These are phyloP conservation scores for Lutjanus argentimaculatus DNA, from an alignment of 2,797 vertebrate species.

Conservation along the genomic window DNA sequence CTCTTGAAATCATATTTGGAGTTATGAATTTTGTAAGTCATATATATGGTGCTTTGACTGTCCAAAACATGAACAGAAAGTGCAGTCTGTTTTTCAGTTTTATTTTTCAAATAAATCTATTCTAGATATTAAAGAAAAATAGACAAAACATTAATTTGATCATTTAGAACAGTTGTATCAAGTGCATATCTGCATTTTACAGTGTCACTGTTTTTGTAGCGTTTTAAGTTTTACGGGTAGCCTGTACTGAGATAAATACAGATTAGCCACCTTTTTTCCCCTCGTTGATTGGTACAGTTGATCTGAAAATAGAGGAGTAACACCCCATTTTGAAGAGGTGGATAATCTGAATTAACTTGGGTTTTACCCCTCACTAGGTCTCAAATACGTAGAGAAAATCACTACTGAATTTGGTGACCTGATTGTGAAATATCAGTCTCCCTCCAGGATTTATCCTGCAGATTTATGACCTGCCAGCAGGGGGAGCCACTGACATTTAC, in stretches of 20 bases:
- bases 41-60: conserved; percentile 1
- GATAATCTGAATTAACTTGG: too few species aligned
- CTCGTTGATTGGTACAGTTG: too few species aligned
- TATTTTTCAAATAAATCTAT: background rate
- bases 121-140: too few species aligned
- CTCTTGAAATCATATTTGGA: conserved; percentile 34
- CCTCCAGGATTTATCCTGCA: background rate
- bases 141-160: background rate
- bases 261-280: background rate
- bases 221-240: background rate
- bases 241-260: background rate
- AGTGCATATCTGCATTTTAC: background rate
- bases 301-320: too few species aligned
- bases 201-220: too few species aligned
- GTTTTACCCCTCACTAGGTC: too few species aligned
- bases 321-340: too few species aligned
- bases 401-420: background rate
- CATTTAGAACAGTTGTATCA: background rate
- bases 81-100: background rate
- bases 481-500: conserved; percentile 24
- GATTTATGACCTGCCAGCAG: conserved; percentile 39
- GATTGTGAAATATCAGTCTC: background rate
- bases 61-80: conserved; percentile 21
- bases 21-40: background rate
- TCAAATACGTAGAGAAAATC: too few species aligned